Base-by-base conservation (phyloP, 2,888 invertebrate species). In the Steinernema carpocapsae region DNA sequence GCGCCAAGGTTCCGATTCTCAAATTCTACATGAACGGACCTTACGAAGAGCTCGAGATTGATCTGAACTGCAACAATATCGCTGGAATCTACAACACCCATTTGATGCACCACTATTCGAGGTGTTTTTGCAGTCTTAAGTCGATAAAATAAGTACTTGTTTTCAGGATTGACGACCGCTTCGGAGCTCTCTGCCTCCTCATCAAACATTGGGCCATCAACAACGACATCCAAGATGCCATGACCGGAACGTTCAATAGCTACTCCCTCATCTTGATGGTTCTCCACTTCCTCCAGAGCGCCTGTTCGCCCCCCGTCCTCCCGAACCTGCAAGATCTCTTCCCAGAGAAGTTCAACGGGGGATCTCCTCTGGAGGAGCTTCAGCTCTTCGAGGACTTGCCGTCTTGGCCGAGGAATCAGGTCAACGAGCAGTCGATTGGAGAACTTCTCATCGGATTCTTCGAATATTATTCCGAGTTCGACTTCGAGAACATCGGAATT, bases 61-160 rank as follows among this genome's bases (percentile, higher is more conserved):
- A 87, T 78, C 77, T 87, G 22, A 87, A 87, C 72, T 76, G 82
- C 2, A 87, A 87, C 76, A 88, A 88, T 70, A 76, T 80, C 17
- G 82, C 87, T 19, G 87, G 87, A 29, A 82, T 87, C n/a, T 83
- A 85, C 77, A 87, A 87, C 74, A 84, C 85, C 0, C 84, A 87
- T 75, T 73, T 87, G 17, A 77, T 86, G 24, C 87, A 87, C 71
- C 84, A 87, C 75, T 87, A 88, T 77, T 80, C 85, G 6, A 75
- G 79, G 85, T 85, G 37, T 29, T 74, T 19, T 70, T 0, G 24
- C n/a, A 10, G 19, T 24, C 24, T 7, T 24, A 10, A 19, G 19
- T 46, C 19, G 0, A 2, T 17, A 19, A 22, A 17, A 17, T 17
- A 10, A 3, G 43, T 29, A 42, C 26, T 59, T 70, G 19, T 70